A percentile compares a stretch with the other conserved stretches of the same genome.
These are phyloP conservation scores for Vanessa atalanta DNA, from an alignment of 1,140 invertebrate genomes.

Conservation along the genomic window DNA sequence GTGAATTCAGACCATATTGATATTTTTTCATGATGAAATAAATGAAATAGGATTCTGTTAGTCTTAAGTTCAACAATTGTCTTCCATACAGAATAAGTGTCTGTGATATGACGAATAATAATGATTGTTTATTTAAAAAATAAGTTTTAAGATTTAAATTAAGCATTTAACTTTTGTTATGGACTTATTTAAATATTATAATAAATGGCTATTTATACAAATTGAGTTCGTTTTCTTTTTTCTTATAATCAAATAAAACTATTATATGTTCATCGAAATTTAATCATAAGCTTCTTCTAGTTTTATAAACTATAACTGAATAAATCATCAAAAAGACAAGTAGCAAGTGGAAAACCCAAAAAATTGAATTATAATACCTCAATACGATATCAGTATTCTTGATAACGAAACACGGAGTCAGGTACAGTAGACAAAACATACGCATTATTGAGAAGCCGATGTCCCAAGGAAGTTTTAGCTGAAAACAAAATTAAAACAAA, in stretches of 20 bases:
- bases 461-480: slow-evolving; percentile 69
- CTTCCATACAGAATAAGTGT: slow-evolving; percentile 27
- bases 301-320: slow-evolving; percentile 55
- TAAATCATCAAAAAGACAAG: slow-evolving; percentile 53
- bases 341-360: slow-evolving; percentile 66
- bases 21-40: not conserved
- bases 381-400: slow-evolving; percentile 46
- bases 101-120: slow-evolving; percentile 1
- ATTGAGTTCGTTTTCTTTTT: not conserved
- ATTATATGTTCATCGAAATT: not conserved
- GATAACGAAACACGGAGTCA: slow-evolving; percentile 65
- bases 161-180: not conserved
- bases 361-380: slow-evolving; percentile 71
- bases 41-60: not conserved
- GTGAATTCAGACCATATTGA: too few species aligned
- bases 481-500: slow-evolving; percentile 20
- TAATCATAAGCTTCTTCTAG: slow-evolving; percentile 24
- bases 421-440: slow-evolving; percentile 63
- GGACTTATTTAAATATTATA: not conserved
- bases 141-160: not conserved
- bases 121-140: not conserved
- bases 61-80: slow-evolving; percentile 18
- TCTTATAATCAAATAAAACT: not conserved
- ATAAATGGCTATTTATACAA: not conserved
- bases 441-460: slow-evolving; percentile 75